Evolutionary conservation across 2,113 vertebrate species (phyloP), one percentile per base, ranked within the genome.

Genomic region (Coturnix japonica): DNA sequence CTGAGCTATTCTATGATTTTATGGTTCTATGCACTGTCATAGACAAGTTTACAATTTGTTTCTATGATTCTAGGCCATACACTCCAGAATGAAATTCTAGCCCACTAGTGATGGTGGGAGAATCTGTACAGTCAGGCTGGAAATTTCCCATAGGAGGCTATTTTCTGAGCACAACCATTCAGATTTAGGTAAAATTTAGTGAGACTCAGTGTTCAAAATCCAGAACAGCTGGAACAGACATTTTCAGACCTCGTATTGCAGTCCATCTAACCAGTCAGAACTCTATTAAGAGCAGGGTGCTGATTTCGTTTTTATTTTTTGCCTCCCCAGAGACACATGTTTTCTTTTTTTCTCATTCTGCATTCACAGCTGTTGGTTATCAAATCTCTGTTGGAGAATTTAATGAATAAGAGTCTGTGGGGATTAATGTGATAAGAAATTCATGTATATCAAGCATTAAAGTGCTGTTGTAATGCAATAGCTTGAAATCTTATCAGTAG

Each of bases 361-460:
- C 47, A 76, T 81, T 43, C 71, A 69, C 71, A 88, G 43, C 65
- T 93, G 75, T 80, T 85, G 44, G 64, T 82, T 95, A 94, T 96
- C 89, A 93, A 78, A 82, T 93, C 88, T 93, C 6, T 78, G 15
- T 65, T 85, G 51, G 44, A 81, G 64, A 90, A 96, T 95, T 95
- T 92, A 91, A 90, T 81, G 83, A 95, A 89, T 77, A 92, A 92
- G 91, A 87, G 70, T 75, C 73, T 78, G 31, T 78, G 78, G 72
- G 94, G 94, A 96, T 91, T 92, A 93, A 91, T 63, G 61, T 88
- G 94, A 96, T 97, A 90, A 95, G 83, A 83, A 91, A 60, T 95
- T 96, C 66, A 66, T 49, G 39, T 75, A 77, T 76, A 94, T 91
- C 87, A 90, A 96, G 83, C 39, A 54, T 44, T 49, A 74, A 95